Conservation (phyloP, 2,888 invertebrate genomes). For the Autographa pulchrina region DNA sequence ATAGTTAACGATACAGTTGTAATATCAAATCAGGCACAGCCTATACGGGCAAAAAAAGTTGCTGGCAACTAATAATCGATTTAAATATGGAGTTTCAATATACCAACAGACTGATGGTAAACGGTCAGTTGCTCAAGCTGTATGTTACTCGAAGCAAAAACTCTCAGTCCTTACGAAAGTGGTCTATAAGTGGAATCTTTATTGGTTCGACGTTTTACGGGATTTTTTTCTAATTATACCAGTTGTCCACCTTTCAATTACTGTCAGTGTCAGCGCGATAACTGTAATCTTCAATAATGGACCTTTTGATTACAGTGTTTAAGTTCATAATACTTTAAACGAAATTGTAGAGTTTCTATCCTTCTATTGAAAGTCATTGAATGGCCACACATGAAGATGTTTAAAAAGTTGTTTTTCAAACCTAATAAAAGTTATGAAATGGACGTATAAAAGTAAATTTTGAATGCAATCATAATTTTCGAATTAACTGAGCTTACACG, state of each 20-base stretch:
- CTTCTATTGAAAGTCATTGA: conserved; percentile 45
- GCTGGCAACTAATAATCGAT: conserved; percentile 11
- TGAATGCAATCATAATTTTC: conserved; percentile 58
- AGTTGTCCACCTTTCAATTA: conserved; percentile 63
- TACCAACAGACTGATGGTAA: conserved; percentile 29
- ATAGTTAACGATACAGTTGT: conserved; percentile 10
- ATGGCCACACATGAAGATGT: conserved; percentile 68
- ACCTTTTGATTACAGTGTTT: conserved; percentile 26
- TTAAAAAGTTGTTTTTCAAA: conserved; percentile 60
- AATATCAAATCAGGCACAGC: neutral
- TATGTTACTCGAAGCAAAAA: conserved; percentile 46
- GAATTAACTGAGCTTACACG: conserved; percentile 48
- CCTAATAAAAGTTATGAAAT: conserved; percentile 43
- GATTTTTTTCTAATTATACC: conserved; percentile 63
- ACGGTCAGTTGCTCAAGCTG: conserved; percentile 32
- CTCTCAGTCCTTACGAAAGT: conserved; percentile 50
- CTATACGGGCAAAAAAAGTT: neutral
- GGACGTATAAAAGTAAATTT: conserved; percentile 39
- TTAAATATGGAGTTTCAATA: conserved; percentile 29
- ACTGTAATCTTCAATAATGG: conserved; percentile 28
- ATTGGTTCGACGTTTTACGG: conserved; percentile 48
- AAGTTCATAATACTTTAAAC: conserved; percentile 33
- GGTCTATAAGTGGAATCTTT: conserved; percentile 55
- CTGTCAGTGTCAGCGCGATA: conserved; percentile 42
- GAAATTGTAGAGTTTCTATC: conserved; percentile 32